A percentile compares a stretch with the other conserved stretches of the same genome.
These are phyloP conservation scores for Malurus elegans DNA, from an alignment of 2,113 vertebrate genomes.

Conservation along the genomic window DNA sequence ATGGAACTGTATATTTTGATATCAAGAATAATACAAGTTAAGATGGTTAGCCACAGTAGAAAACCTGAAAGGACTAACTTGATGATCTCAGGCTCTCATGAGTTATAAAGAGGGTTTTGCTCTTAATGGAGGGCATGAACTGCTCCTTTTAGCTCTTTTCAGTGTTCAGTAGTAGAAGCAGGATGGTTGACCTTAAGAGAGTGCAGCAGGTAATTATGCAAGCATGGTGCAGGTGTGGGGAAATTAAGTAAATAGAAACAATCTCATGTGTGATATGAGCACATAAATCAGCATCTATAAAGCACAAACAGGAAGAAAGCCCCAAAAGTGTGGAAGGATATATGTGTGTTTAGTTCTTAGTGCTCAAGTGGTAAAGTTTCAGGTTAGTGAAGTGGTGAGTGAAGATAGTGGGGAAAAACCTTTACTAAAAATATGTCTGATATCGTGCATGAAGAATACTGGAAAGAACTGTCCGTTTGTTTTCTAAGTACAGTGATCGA, in stretches of 20 bases:
- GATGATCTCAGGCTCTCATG: neutral
- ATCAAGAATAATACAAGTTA: neutral
- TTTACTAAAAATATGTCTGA: neutral
- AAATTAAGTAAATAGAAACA: neutral
- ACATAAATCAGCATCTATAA: fast-evolving
- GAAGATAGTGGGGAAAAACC: neutral
- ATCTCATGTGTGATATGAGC: neutral
- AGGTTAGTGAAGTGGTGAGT: neutral
- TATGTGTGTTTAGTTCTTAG: neutral
- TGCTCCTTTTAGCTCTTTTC: neutral
- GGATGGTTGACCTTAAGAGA: neutral
- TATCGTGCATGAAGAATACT: neutral
- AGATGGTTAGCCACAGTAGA: neutral
- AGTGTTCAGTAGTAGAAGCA: neutral
- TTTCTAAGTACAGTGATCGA: neutral
- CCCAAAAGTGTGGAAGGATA: neutral
- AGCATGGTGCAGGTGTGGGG: neutral
- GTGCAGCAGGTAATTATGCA: neutral
- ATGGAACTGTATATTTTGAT: neutral
- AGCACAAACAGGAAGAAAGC: neutral
- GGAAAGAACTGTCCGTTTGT: neutral
- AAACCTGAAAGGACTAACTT: neutral
- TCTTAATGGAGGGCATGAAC: neutral
- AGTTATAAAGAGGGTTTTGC: neutral
- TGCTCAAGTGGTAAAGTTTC: neutral